These are phyloP conservation scores for Emydura subglobosa DNA, from an alignment of 2,113 vertebrate species.

Conservation along the genomic window DNA sequence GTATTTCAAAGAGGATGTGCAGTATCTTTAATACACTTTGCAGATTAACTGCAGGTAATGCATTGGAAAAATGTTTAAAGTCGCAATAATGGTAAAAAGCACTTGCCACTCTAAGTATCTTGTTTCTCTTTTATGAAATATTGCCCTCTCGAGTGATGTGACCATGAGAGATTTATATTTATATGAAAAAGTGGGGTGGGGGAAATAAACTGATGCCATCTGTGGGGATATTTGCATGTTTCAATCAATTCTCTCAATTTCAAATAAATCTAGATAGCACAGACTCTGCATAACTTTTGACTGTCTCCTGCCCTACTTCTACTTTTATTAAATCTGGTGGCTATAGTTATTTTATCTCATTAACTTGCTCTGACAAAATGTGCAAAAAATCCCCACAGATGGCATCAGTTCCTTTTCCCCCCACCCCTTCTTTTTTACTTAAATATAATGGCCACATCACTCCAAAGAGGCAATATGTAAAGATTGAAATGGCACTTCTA, in stretches of 20 bases:
- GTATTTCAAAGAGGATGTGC: neutral
- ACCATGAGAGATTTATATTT: too few relatives aligned
- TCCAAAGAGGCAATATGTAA: neutral
- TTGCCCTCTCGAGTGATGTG: too few relatives aligned
- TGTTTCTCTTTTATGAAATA: neutral
- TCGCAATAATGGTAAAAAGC: neutral
- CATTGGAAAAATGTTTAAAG: neutral
- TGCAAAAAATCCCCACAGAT: constrained; percentile 4
- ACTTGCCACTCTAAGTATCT: neutral
- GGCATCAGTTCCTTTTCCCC: neutral
- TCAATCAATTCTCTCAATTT: neutral
- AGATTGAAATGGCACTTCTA: neutral
- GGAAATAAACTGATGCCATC: too few relatives aligned
- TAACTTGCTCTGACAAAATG: neutral
- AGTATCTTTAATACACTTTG: neutral
- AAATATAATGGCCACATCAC: neutral
- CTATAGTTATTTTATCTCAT: neutral
- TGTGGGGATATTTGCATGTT: too few relatives aligned
- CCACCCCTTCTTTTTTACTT: neutral
- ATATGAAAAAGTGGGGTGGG: too few relatives aligned
- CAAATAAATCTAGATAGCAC: neutral
- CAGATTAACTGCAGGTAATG: neutral
- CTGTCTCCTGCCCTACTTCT: neutral
- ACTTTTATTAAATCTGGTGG: constrained; percentile 1
- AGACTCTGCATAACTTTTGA: neutral